Conservation (phyloP, 2,113 vertebrate genomes). For the Phaetusa simplex region DNA sequence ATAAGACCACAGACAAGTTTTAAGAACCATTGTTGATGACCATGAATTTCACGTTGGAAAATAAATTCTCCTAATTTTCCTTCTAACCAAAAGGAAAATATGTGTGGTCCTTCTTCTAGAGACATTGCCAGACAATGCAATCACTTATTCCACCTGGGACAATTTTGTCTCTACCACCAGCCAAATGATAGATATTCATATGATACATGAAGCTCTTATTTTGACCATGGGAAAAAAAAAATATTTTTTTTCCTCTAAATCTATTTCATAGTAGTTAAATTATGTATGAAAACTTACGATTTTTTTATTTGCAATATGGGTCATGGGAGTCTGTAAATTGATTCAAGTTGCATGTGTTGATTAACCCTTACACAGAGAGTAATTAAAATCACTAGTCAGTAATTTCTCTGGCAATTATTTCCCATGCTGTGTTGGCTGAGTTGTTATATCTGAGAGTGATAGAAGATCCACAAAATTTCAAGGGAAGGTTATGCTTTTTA, state of each 20-base stretch:
- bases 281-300: neutral
- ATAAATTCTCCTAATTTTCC: neutral
- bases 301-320: neutral
- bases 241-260: neutral
- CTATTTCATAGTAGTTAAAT: neutral
- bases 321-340: neutral
- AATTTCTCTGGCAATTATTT: neutral
- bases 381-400: neutral
- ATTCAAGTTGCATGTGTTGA: constrained; percentile 12
- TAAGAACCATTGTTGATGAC: neutral
- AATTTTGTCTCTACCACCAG: neutral
- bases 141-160: neutral
- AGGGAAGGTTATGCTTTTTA: neutral
- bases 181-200: neutral
- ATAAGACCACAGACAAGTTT: neutral
- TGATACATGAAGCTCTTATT: neutral
- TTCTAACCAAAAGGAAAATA: neutral
- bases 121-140: neutral
- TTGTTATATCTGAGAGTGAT: neutral
- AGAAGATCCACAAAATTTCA: neutral
- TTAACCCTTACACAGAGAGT: neutral
- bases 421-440: neutral
- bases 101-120: neutral
- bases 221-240: neutral
- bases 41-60: neutral